Percentiles rank a stretch among this genome's conserved stretches.
Conservation (phyloP, 2,113 vertebrate genomes). For the Platanista minor region DNA sequence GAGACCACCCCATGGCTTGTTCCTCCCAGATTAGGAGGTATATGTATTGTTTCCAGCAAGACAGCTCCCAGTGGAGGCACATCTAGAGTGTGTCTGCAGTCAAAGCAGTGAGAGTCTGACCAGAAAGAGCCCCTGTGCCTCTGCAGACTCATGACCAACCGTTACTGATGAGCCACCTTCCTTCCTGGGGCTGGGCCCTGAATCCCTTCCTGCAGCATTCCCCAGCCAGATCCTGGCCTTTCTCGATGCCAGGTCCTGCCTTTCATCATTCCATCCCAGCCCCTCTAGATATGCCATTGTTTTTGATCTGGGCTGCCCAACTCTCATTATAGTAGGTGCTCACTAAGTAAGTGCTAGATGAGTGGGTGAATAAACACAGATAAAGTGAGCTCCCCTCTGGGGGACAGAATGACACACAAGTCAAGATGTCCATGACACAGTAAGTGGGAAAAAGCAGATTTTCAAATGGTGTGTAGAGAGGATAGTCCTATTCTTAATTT, state of each 20-base stretch:
- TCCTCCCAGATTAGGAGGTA: neutral
- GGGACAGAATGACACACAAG: neutral
- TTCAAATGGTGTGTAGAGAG: neutral
- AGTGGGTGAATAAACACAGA: neutral
- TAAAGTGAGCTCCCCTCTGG: neutral
- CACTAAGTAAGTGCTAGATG: neutral
- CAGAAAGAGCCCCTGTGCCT: neutral
- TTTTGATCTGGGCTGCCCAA: neutral
- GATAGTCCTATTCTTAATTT: neutral
- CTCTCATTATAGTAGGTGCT: neutral
- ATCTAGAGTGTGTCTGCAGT: neutral
- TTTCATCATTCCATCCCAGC: neutral
- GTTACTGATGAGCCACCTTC: neutral
- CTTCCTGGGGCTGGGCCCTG: neutral
- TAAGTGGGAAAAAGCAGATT: neutral
- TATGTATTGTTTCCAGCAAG: neutral
- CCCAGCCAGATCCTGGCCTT: neutral
- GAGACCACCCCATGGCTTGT: neutral
- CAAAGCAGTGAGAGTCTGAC: neutral
- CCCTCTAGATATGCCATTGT: no score
- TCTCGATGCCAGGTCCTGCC: rapidly evolving
- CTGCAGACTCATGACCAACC: neutral
- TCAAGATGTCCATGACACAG: neutral
- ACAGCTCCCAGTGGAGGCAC: neutral
- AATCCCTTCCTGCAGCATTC: neutral